A percentile compares a stretch with the other conserved stretches of the same genome.
Evolutionary conservation across 2,888 invertebrate species (phyloP).

Genomic region (Pristionchus mayeri): DNA sequence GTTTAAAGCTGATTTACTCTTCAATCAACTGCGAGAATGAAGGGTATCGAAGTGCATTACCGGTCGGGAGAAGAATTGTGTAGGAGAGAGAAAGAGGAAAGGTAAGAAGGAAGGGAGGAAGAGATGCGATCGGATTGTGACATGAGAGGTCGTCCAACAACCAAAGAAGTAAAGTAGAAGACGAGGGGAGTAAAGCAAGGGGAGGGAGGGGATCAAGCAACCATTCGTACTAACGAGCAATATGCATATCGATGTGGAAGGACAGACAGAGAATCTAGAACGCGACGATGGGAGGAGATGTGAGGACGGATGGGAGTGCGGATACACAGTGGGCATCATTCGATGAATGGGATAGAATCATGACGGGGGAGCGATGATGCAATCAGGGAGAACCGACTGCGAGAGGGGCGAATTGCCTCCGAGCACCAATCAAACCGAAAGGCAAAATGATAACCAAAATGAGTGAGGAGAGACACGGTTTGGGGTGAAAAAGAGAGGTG

Average conservation of each 20-base stretch:
- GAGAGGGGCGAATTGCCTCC: conserved; percentile 10
- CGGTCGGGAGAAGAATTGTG: conserved; percentile 34
- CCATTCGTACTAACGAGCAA: conserved; percentile 37
- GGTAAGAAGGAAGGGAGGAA: conserved; percentile 11
- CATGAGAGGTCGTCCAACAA: conserved; percentile 46
- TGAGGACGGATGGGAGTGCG: conserved; percentile 2
- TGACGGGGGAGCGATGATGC: background rate
- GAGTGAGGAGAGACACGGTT: conserved; percentile 7
- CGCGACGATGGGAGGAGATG: background rate
- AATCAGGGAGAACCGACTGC: background rate
- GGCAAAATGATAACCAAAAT: conserved; percentile 5
- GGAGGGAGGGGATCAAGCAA: background rate
- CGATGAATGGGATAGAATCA: conserved; percentile 30
- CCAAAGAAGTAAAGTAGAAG: conserved; percentile 34
- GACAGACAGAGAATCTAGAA: conserved; percentile 24
- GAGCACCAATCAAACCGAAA: conserved; percentile 38
- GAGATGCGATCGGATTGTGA: conserved; percentile 40
- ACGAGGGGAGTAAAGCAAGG: conserved; percentile 3
- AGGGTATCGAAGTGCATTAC: background rate
- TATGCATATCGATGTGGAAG: conserved; percentile 37
- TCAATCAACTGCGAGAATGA: conserved; percentile 25
- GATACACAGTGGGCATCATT: conserved; percentile 31
- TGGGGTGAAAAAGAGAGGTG: background rate
- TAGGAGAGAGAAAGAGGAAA: conserved; percentile 13
- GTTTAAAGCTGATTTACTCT: conserved; percentile 47